Evolutionary conservation across 2,113 vertebrate genomes (phyloP), one percentile per base, ranked within the genome.

Genomic region (Hepsetus odoe): DNA sequence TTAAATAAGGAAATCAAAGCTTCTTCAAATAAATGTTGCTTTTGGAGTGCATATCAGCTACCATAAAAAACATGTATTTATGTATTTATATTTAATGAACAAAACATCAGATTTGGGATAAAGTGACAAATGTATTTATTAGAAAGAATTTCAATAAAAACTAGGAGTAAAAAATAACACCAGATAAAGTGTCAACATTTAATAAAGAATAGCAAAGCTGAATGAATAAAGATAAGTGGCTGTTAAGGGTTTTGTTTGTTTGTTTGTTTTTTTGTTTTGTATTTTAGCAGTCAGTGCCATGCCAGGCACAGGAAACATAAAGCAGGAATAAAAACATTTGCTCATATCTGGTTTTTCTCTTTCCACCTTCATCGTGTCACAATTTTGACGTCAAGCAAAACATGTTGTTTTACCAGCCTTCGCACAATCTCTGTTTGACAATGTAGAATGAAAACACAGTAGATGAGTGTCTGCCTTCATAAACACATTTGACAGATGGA

Each of bases 341-440:
- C 28, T 35, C 73, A 10, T 35, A 26, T 66, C 73, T 38, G 7
- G 38, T 13, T 76, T 44, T 65, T 49, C 61, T 53, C 74, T 8
- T 2, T 40, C 46, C 11, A 65, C 28, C n/a, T 56, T n/a, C 10
- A 5, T 35, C 22, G 33, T 16, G 32, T 65, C 61, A 66, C 24
- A n/a, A 40, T 53, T 76, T 12, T 55, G 46, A 75, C 59, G 61
- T 66, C 22, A 66, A 76, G 49, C 44, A 9, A 55, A 76, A 66
- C 74, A 76, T 55, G 22, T 24, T 72, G 70, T 72, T 76, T 66
- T 22, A 76, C 35, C 22, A 55, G 40, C 44, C 51, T 55, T 38
- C 14, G 32, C 44, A 28, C 33, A 55, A 33, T 56, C 62, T 33
- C 40, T 62, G 6, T 18, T 16, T 40, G 74, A 66, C 67, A 66